Evolutionary conservation across 2,888 invertebrate species (phyloP), one percentile per base, ranked within the genome.

Genomic region (Trichogramma dendrolimi): DNA sequence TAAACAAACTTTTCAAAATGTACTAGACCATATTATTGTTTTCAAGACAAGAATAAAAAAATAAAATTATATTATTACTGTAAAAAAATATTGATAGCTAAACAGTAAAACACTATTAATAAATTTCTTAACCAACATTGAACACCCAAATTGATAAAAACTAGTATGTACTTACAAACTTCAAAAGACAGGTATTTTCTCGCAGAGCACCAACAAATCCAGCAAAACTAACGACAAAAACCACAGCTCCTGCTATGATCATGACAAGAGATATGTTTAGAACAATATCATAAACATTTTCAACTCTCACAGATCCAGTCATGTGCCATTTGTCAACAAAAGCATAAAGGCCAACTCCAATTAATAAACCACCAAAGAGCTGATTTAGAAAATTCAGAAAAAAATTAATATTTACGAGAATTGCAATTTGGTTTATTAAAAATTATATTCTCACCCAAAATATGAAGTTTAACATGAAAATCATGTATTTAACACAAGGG

Each of bases 211-310:
- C 96, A 10, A 96, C 87, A 77, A 95, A 96, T 5, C 96, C 96
- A 27, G 94, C 91, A 79, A 95, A 96, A 78, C 94, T 94, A 58
- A 96, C 93, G 56, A 93, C 85, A 80, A 96, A 96, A n/a, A 96
- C 89, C 6, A 95, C 88, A 43, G 88, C 88, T 4, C 96, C 95
- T 63, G 92, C 87, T 62, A 95, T 85, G n/a, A 94, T 89, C 80
- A 96, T 88, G 59, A 96, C 87, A 62, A 96, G 82, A 39, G 95
- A 94, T 70, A 96, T 89, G 79, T 96, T 95, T 59, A 96, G 82
- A 68, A 92, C 87, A 47, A 95, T 86, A 80, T 96, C 95, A 75
- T 95, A 95, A 8, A 96, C 85, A 56, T 90, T 93, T 73, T 93
- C 91, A 69, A 91, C 80, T 78, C 90, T 88, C 46, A 94, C 86